Percentiles rank a stretch among this genome's conserved stretches.
phyloP scores from a whole-genome alignment of 2,113 vertebrate genomes.

The Onychostruthus taczanowskii region DNA sequence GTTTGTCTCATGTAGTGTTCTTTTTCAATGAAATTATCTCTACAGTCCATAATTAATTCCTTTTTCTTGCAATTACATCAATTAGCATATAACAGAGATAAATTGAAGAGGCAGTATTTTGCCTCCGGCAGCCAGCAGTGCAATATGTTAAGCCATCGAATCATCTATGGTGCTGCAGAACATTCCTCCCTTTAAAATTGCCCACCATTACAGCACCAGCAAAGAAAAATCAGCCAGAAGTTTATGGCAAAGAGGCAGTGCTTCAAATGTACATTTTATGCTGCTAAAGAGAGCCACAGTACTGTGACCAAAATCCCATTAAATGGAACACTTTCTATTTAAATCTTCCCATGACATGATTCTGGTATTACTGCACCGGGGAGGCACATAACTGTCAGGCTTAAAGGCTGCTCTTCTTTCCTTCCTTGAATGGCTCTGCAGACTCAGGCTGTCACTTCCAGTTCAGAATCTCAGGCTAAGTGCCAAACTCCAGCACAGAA shows the following conservation, averaged over 20 bases:
- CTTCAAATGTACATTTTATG: constrained; percentile 49
- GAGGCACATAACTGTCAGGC: neutral
- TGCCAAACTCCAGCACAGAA: neutral
- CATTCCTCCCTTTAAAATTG: neutral
- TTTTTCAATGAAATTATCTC: constrained; percentile 18
- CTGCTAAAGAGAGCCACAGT: constrained; percentile 15
- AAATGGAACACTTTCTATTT: constrained; percentile 51
- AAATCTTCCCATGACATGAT: constrained; percentile 28
- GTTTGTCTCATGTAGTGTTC: neutral
- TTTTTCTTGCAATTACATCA: constrained; percentile 2
- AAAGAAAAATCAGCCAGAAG: constrained; percentile 28
- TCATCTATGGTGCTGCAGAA: neutral
- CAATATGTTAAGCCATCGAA: neutral
- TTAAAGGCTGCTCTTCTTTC: neutral
- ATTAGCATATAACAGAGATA: constrained; percentile 33
- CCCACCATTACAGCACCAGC: neutral
- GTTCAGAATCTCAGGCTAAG: neutral
- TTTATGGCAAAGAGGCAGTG: constrained; percentile 28
- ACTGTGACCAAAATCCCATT: constrained; percentile 64
- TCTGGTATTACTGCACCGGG: neutral
- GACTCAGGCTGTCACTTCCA: neutral
- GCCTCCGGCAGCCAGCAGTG: neutral
- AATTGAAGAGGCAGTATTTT: constrained; percentile 9
- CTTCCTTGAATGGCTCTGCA: neutral
- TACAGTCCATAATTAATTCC: neutral